These are phyloP conservation scores for Peromyscus eremicus DNA, from an alignment of 2,797 vertebrate species.

Conservation along the genomic window DNA sequence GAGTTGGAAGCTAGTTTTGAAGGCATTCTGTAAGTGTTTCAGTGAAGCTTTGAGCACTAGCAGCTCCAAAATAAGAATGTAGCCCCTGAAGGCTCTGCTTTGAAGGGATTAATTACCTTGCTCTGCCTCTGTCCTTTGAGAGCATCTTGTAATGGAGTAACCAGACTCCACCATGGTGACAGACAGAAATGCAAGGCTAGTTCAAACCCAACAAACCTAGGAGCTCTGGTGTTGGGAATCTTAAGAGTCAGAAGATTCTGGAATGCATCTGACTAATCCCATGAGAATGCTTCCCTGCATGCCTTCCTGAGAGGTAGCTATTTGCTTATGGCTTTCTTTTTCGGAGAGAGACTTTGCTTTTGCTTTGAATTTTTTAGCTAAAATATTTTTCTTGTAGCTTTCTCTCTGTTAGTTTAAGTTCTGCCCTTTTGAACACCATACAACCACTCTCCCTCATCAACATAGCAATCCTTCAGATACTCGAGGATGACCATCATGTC, in stretches of 20 bases:
- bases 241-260: constrained; percentile 35
- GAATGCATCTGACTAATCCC: constrained; percentile 48
- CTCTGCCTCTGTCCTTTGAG: constrained; percentile 39
- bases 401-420: constrained; percentile 81
- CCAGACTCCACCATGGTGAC: constrained; percentile 50
- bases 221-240: constrained; percentile 44
- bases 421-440: constrained; percentile 79
- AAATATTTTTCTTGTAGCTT: constrained; percentile 78
- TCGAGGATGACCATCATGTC: constrained; percentile 74
- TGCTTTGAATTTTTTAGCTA: constrained; percentile 68
- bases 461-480: constrained; percentile 77
- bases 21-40: constrained; percentile 42
- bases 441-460: constrained; percentile 74
- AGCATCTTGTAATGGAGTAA: constrained; percentile 31
- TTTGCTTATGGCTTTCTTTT: constrained; percentile 66
- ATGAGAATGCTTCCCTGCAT: constrained; percentile 27
- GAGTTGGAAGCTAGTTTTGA: constrained; percentile 42
- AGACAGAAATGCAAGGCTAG: constrained; percentile 76
- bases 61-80: constrained; percentile 60
- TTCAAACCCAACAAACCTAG: constrained; percentile 84
- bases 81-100: constrained; percentile 52
- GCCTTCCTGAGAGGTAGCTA: constrained; percentile 60
- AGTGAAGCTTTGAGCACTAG: constrained; percentile 11
- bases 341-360: constrained; percentile 69
- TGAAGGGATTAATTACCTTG: constrained; percentile 44